Evolutionary conservation across 2,888 invertebrate genomes (phyloP).

Genomic region (Caenorhabditis sulstoni): DNA sequence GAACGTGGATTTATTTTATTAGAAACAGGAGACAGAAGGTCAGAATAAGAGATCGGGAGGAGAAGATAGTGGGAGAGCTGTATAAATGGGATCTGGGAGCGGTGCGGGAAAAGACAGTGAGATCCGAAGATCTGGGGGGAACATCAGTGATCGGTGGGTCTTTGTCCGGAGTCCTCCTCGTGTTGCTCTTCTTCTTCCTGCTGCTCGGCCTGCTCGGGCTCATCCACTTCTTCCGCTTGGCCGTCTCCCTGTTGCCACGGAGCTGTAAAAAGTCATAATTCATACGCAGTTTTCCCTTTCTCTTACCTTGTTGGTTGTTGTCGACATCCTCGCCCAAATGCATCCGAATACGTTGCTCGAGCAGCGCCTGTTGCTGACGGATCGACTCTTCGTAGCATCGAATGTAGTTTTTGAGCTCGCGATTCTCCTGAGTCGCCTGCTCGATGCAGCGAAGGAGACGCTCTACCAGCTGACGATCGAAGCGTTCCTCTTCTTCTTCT

Average conservation of each 20-base stretch:
- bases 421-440: conserved; percentile 10
- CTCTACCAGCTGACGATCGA: conserved; percentile 6
- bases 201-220: neutral
- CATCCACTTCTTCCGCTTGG: neutral
- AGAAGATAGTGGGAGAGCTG: neutral
- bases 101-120: conserved; percentile 10
- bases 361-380: conserved; percentile 15
- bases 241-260: neutral
- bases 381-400: conserved; percentile 17
- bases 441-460: conserved; percentile 27
- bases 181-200: neutral
- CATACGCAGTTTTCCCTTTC: no score
- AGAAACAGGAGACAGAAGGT: conserved; percentile 18
- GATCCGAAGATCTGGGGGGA: neutral
- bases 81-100: neutral
- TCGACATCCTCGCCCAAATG: neutral
- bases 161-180: neutral
- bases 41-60: neutral
- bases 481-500: neutral
- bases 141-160: neutral
- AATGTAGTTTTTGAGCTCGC: conserved; percentile 11
- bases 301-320: conserved; percentile 11
- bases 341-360: conserved; percentile 12
- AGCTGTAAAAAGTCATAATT: no score
- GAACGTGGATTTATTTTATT: conserved; percentile 31